Evolutionary conservation across 2,888 invertebrate species (phyloP), one percentile per base, ranked within the genome.

Genomic region (Drosophila emarginata): DNA sequence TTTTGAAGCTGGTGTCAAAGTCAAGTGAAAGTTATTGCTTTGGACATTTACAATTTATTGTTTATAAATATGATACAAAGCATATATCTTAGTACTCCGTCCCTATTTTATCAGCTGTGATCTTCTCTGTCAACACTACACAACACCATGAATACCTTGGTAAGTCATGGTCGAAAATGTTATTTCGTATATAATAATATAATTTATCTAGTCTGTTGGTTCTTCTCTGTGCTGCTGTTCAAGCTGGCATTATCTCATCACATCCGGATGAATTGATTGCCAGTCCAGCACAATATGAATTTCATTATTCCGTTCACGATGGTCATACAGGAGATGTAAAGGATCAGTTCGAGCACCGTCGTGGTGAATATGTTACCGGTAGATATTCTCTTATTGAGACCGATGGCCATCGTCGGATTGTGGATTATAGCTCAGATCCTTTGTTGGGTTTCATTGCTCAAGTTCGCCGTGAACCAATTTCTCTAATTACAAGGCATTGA

Each of bases 271-370:
- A 89, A 56, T 57, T 89, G 3, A 88, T 89, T 50, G 77, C 84
- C 15, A 80, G 81, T 54, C 90, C 90, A 36, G 89, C 91, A 15
- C 89, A 91, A 18, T 92, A 92, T 54, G 91, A 91, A 69, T 92
- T 92, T 67, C 91, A 90, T 36, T 92, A 92, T 57, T 87, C 90
- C 2, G 91, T 92, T 2, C 91, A 92, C 60, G 92, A 92, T 52
- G 83, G 85, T n/a, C 90, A 90, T 39, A 92, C 92, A 9, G 91
- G 91, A 12, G 92, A 92, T 74, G 86, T 92, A 0, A 92, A 92
- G 79, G 91, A 91, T 78, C 92, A 92, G 69, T 91, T 91, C 32
- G 92, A 92, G 80, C 89, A 91, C 65, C 90, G 92, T 56, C 89
- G 90, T 26, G 92, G 92, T 9, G 91, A 91, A 66, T 89, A 90